Base-by-base conservation (phyloP, 2,113 vertebrate species). In the Trogon melanurus region DNA sequence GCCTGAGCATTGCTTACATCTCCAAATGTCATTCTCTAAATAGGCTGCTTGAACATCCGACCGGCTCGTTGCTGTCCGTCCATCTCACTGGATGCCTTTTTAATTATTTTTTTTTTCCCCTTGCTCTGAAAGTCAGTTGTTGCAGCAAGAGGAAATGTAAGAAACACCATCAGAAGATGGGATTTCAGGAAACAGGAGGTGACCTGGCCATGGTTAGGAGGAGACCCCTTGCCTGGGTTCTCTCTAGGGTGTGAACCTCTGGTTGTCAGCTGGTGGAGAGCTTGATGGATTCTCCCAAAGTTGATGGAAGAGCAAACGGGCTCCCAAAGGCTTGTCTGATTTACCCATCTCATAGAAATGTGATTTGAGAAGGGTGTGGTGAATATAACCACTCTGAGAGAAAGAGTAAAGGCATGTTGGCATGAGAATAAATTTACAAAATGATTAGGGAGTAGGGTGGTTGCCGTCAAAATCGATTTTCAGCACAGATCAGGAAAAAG, bases 1-100 rank as follows among this genome's bases (percentile, higher is more conserved):
- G n/a, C 66, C 65, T 22, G 38, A 64, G 90, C 76, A n/a, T 32
- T 86, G 79, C 23, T 92, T 78, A 57, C 73, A 23, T 72, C 76
- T 92, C 83, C 71, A 93, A 96, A 95, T 90, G 90, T 95, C 90
- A 69, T 34, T 84, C 83, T 76, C 79, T 96, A 94, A 96, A 93
- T 93, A 96, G 79, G 45, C 18, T 41, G 6, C 79, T 60, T 85
- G 5, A 54, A 21, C 32, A 6, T 74, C 67, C 34, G 34, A 65
- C 61, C 11, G 62, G 45, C n/a, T 85, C 44, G 9, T 48, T 64
- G 36, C 27, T 30, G 45, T n/a, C 67, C 16, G 6, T 47, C 56
- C 20, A 11, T 51, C 27, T 79, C 57, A 34, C 36, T 70, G 22
- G 56, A 18, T 38, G 3, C 14, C 51, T 41, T 20, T 13, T 76